Evolutionary conservation across 2,888 invertebrate species (phyloP).

Genomic region (Palloptera scutellata): DNA sequence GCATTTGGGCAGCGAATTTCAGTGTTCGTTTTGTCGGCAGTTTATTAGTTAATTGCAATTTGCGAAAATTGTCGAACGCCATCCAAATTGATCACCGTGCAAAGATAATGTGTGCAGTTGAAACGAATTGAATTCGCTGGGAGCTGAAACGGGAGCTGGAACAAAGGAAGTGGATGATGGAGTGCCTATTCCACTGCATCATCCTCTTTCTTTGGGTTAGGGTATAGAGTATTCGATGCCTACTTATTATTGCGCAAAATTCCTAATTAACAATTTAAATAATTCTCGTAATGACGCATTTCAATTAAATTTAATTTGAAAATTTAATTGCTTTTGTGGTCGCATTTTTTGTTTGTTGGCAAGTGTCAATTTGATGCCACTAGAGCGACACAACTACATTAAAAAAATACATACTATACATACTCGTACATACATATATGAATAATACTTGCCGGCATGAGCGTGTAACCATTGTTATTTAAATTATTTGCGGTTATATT

Average conservation of each 20-base stretch:
- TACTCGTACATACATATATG: conserved; percentile 11
- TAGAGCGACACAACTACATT: neutral
- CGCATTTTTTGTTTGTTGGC: conserved; percentile 29
- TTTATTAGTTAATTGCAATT: conserved; percentile 23
- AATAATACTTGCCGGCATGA: conserved; percentile 41
- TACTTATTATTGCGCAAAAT: conserved; percentile 6
- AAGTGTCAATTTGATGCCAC: conserved; percentile 30
- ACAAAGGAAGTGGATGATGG: neutral
- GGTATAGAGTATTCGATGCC: neutral
- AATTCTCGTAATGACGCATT: conserved; percentile 51
- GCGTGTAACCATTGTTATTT: conserved; percentile 50
- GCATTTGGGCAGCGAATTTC: too few relatives aligned
- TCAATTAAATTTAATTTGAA: conserved; percentile 58
- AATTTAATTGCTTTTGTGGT: conserved; percentile 49
- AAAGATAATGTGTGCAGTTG: neutral
- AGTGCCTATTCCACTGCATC: neutral
- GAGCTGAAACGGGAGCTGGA: neutral
- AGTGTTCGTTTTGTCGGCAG: neutral
- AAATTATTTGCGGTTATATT: conserved; percentile 56
- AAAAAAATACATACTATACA: neutral
- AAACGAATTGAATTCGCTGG: neutral
- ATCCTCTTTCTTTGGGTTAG: too few relatives aligned
- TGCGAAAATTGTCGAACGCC: conserved; percentile 7
- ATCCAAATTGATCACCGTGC: neutral
- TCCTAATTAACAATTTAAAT: conserved; percentile 58